These are phyloP conservation scores for Zonotrichia leucophrys DNA, from an alignment of 2,113 vertebrate genomes.

Conservation along the genomic window DNA sequence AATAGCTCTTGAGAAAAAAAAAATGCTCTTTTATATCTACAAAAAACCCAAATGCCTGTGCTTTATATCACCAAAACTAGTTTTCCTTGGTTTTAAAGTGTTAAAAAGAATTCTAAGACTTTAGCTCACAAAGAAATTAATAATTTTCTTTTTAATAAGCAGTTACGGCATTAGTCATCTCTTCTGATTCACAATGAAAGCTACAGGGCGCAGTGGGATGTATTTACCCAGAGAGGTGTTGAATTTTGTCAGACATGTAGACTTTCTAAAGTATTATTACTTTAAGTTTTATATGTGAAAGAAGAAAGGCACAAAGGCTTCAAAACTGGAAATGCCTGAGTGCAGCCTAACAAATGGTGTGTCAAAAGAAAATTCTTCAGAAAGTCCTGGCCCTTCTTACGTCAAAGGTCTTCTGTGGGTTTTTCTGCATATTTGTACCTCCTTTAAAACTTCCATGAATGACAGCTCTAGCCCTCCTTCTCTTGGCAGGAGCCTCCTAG, in stretches of 20 bases:
- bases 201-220: conserved; percentile 21
- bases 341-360: neutral
- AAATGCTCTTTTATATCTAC: neutral
- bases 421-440: neutral
- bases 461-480: neutral
- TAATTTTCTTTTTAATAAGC: conserved; percentile 50
- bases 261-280: conserved; percentile 19
- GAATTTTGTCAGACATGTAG: conserved; percentile 49
- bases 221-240: conserved; percentile 21
- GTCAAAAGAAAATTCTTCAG: neutral
- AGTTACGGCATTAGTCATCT: conserved; percentile 68
- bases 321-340: neutral
- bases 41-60: neutral
- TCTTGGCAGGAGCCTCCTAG: neutral
- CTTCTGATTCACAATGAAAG: conserved; percentile 68
- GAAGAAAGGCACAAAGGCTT: neutral
- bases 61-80: neutral
- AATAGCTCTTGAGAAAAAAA: conserved; percentile 19
- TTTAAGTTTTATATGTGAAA: conserved; percentile 2
- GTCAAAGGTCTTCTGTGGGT: neutral
- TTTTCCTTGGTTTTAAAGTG: conserved; percentile 23
- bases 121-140: conserved; percentile 46
- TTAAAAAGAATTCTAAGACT: conserved; percentile 33
- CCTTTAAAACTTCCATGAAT: neutral
- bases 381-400: neutral